phyloP scores from a whole-genome alignment of 2,113 vertebrate species.

The Bambusicola thoracicus region DNA sequence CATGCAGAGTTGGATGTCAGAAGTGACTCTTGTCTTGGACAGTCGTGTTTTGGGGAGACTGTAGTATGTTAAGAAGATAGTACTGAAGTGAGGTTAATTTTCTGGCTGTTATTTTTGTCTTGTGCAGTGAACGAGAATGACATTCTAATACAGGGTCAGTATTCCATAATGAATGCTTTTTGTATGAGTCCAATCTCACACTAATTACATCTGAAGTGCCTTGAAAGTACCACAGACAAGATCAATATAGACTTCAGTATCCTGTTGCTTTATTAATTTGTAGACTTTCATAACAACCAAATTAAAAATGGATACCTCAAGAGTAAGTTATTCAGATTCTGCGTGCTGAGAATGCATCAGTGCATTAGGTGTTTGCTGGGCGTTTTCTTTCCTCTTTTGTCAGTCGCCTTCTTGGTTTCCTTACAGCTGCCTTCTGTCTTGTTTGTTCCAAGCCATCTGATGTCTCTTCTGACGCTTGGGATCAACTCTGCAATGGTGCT shows the following conservation, averaged over 20 bases:
- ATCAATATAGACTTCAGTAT: neutral
- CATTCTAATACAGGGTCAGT: too few relatives aligned
- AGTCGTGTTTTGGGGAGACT: too few relatives aligned
- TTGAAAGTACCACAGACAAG: neutral
- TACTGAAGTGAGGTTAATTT: too few relatives aligned
- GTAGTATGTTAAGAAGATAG: too few relatives aligned
- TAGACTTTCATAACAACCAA: neutral
- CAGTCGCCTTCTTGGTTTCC: neutral
- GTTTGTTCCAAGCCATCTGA: constrained; percentile 94
- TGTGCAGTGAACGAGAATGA: too few relatives aligned
- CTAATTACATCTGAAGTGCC: neutral
- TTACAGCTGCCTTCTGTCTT: constrained; percentile 93
- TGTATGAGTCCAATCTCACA: neutral
- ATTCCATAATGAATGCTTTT: neutral
- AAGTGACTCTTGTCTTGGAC: too few relatives aligned
- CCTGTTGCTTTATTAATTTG: neutral
- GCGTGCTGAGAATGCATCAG: neutral
- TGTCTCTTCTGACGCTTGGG: constrained; percentile 94
- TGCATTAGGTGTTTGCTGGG: neutral
- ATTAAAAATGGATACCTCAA: neutral
- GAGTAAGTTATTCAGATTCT: neutral
- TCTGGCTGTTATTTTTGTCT: too few relatives aligned
- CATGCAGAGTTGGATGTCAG: too few relatives aligned
- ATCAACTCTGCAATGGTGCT: constrained; percentile 96
- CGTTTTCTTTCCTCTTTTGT: neutral